Conservation (phyloP, 1,140 invertebrate genomes). For the Heliconius hermathena region DNA sequence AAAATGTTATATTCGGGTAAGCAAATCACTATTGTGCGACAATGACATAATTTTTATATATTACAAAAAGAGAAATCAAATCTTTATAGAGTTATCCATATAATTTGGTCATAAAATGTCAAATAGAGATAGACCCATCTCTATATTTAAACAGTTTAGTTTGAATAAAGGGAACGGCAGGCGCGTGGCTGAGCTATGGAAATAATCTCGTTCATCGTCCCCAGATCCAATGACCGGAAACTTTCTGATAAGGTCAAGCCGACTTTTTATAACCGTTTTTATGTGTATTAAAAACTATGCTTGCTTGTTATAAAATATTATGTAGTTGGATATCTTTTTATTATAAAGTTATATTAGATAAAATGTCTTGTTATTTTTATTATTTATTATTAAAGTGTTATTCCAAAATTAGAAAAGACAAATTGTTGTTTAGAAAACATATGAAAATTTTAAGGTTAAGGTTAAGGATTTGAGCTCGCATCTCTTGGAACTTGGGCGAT, state of each 20-base stretch:
- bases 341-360: too few species aligned
- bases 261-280: conserved; percentile 26
- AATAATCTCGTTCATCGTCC: conserved; percentile 51
- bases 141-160: conserved; percentile 27
- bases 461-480: too few species aligned
- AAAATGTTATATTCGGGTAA: too few species aligned
- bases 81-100: background rate
- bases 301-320: background rate
- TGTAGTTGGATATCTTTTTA: too few species aligned
- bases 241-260: conserved; percentile 62
- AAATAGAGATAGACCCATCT: conserved; percentile 9
- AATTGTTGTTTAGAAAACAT: too few species aligned
- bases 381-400: too few species aligned
- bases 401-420: too few species aligned
- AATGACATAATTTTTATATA: background rate
- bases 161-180: conserved; percentile 21
- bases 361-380: too few species aligned
- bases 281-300: conserved; percentile 14
- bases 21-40: too few species aligned
- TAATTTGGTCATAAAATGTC: conserved; percentile 11
- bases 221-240: conserved; percentile 67
- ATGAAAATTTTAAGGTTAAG: too few species aligned
- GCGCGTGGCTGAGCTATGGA: conserved; percentile 37
- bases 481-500: too few species aligned
- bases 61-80: background rate